Conservation (phyloP, 2,888 invertebrate genomes). For the Rotaria sp. region DNA sequence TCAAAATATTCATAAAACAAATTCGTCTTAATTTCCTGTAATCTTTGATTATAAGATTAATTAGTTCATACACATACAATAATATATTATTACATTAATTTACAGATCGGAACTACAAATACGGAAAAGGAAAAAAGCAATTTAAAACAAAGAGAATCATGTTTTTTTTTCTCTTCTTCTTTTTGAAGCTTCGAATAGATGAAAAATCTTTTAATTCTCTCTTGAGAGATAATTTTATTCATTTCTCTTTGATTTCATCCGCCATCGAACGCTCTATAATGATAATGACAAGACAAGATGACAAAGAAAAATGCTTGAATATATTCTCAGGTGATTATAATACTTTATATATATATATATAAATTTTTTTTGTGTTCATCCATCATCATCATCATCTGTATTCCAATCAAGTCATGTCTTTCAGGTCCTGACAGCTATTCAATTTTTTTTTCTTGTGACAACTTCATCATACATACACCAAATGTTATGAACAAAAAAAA, state of each 20-base stretch:
- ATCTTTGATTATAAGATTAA: too few relatives aligned
- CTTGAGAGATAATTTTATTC: not conserved
- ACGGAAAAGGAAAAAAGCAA: not conserved
- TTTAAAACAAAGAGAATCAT: not conserved
- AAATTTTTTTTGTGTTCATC: not conserved
- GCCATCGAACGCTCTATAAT: not conserved
- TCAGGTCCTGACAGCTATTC: not conserved
- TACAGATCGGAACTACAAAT: not conserved
- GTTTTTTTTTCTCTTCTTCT: not conserved
- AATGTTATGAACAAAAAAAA: not conserved
- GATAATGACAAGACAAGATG: not conserved
- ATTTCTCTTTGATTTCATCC: not conserved
- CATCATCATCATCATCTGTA: not conserved
- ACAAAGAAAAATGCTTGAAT: not conserved
- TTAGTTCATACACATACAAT: too few relatives aligned
- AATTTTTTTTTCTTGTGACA: not conserved
- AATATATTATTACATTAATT: not conserved
- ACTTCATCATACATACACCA: not conserved
- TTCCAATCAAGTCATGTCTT: conserved; percentile 13
- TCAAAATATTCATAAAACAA: too few relatives aligned
- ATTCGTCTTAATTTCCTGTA: too few relatives aligned
- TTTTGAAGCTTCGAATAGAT: not conserved
- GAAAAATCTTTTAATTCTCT: not conserved
- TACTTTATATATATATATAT: too few relatives aligned
- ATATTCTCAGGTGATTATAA: not conserved